Evolutionary conservation across 30 jellyfish, hydroid and myxozoan species (phyloP).

Genomic region (Catostylus mosaicus): DNA sequence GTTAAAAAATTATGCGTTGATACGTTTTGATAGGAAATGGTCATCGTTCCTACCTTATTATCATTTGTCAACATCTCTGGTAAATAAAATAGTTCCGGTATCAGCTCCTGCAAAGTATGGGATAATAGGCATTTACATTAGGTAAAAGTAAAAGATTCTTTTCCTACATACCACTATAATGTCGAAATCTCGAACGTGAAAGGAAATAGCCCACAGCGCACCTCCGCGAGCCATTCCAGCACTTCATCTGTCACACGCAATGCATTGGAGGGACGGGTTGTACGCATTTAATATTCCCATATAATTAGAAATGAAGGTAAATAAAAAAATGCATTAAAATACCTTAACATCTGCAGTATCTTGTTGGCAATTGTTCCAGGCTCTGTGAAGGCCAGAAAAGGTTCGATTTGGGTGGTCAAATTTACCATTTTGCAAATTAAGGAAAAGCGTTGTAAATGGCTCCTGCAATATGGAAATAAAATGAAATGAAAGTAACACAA

Average conservation of each 20-base stretch:
- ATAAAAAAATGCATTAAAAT: neutral
- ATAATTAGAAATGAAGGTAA: neutral
- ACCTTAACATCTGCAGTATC: slow-evolving; percentile 99
- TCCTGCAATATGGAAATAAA: slow-evolving; percentile 65
- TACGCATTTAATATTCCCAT: too few relatives aligned
- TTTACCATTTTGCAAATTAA: slow-evolving; percentile 95
- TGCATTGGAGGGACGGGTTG: too few relatives aligned
- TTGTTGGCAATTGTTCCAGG: slow-evolving; percentile 97
- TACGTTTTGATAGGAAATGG: too few relatives aligned
- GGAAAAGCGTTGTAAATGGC: slow-evolving; percentile 95
- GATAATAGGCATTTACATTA: too few relatives aligned
- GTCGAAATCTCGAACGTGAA: too few relatives aligned
- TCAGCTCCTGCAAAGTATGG: slow-evolving; percentile 78
- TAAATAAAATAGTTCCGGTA: slow-evolving; percentile 93
- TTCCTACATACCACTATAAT: too few relatives aligned
- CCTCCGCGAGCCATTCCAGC: too few relatives aligned
- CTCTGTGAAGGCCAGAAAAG: slow-evolving; percentile 85
- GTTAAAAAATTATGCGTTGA: too few relatives aligned
- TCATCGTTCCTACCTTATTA: slow-evolving; percentile 64
- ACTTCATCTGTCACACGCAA: too few relatives aligned
- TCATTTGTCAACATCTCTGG: slow-evolving; percentile 87
- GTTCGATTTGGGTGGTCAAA: slow-evolving; percentile 98
- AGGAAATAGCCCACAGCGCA: too few relatives aligned
- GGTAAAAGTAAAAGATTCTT: too few relatives aligned
- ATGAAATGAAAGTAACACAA: neutral